Evolutionary conservation across 2,888 invertebrate genomes (phyloP), one percentile per base, ranked within the genome.

Genomic region (Pandemis cinnamomeana): DNA sequence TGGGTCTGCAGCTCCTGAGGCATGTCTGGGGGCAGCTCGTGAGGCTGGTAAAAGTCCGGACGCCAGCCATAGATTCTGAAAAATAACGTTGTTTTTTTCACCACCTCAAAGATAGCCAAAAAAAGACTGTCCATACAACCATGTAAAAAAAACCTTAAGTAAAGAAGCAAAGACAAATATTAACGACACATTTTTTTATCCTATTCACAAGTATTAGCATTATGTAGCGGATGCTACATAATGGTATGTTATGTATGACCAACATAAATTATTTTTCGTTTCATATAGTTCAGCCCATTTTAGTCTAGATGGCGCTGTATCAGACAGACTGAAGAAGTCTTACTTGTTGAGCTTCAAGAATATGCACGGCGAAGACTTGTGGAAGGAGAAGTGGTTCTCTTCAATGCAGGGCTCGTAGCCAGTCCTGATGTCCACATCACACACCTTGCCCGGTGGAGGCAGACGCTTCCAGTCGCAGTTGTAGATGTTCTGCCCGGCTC

Each of bases 351-450:
- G 93, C 89, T 99, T 99, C 70, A 99, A 95, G 87, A 99, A 97
- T 81, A 99, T 96, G 91, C 99, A 99, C 0, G 99, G 99, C 68
- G 97, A 96, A 55, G 98, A 98, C 86, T 97, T 96, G 89, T 98
- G 97, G 90, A 97, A 99, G 76, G 98, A 98, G 92, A 97, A 99
- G 82, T 96, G 95, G 86, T 98, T 97, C 86, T 98, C 97, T 80
- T 96, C 96, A 63, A 96, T 97, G 91, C 99, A 99, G 0, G 97
- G 96, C 41, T 95, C 95, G 95, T 97, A 97, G 70, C 95, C 93
- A 3, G 36, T 46, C 76, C 96, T 95, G 61, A 98, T 96, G 84
- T 98, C 97, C 72, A 99, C 97, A 82, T 97, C 96, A 87, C 99
- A 99, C 13, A 98, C 97, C 88, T 97, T 96, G 70, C 96, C 97